These are phyloP conservation scores for Fringilla coelebs DNA, from an alignment of 2,797 vertebrate genomes.

Conservation along the genomic window DNA sequence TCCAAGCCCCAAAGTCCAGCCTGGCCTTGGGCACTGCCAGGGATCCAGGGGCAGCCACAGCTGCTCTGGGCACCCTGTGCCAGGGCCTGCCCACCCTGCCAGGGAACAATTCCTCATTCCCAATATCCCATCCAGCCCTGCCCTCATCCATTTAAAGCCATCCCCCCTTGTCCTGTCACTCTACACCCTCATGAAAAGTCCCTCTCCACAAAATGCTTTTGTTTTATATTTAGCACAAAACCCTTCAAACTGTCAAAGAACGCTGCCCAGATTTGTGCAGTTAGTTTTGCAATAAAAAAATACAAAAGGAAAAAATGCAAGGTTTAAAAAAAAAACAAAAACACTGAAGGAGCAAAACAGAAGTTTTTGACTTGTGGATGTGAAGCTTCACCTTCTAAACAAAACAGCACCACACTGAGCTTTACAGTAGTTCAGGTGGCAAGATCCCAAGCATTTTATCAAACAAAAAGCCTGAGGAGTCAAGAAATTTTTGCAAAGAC, in stretches of 20 bases:
- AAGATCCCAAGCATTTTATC: neutral
- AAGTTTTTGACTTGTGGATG: neutral
- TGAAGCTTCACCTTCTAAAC: neutral
- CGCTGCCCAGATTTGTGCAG: neutral
- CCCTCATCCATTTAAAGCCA: neutral
- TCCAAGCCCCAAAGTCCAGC: too few species aligned
- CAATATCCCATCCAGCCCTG: accelerated
- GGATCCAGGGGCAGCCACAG: neutral
- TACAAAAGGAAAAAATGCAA: neutral
- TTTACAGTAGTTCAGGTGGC: accelerated
- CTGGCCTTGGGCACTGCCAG: neutral
- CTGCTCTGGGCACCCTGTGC: neutral
- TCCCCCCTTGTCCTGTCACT: neutral
- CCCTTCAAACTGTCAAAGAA: neutral
- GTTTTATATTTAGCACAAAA: neutral
- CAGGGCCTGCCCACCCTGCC: neutral
- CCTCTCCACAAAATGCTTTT: neutral
- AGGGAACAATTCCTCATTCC: neutral
- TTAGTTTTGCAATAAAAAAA: neutral
- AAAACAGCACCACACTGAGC: neutral
- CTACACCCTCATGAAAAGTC: neutral
- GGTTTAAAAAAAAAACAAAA: neutral
- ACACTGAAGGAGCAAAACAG: neutral
- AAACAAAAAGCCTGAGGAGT: neutral
- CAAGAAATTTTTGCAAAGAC: neutral